phyloP scores from a whole-genome alignment of 2,888 invertebrate genomes.

The Erebia epiphron region DNA sequence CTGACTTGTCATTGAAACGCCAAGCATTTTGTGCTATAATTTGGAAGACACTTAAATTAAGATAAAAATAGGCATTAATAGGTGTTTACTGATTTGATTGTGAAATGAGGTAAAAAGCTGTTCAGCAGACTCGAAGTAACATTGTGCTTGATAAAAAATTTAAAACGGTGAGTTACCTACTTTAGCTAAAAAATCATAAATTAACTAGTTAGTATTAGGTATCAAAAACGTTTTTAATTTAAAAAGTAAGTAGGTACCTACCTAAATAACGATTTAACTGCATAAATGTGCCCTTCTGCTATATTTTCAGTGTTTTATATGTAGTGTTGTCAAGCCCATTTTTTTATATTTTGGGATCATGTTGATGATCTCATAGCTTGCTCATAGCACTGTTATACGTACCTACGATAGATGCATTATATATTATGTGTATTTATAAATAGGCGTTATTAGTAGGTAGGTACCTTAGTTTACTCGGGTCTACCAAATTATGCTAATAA shows the following conservation, averaged over 20 bases:
- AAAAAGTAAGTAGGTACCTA: not conserved
- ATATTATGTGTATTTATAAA: too few relatives aligned
- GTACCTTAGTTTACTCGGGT: too few relatives aligned
- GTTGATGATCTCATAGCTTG: not conserved
- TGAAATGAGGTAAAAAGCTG: not conserved
- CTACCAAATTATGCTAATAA: too few relatives aligned
- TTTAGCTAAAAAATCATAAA: not conserved
- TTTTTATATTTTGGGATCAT: not conserved
- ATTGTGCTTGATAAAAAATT: not conserved
- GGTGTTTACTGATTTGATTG: not conserved
- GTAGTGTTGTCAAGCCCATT: not conserved
- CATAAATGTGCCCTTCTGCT: not conserved
- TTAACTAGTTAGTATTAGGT: not conserved
- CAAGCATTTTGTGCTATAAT: not conserved
- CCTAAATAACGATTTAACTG: not conserved
- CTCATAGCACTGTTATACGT: not conserved
- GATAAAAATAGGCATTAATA: conserved; percentile 2
- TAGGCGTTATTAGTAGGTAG: too few relatives aligned
- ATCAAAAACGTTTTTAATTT: not conserved
- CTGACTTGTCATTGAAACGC: not conserved
- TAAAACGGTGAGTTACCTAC: conserved; percentile 5
- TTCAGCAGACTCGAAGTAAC: not conserved
- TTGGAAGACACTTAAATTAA: conserved; percentile 3
- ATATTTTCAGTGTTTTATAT: not conserved
- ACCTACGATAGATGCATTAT: too few relatives aligned